These are phyloP conservation scores for Cyprinodon variegatus DNA, from an alignment of 2,113 vertebrate genomes.

Conservation along the genomic window DNA sequence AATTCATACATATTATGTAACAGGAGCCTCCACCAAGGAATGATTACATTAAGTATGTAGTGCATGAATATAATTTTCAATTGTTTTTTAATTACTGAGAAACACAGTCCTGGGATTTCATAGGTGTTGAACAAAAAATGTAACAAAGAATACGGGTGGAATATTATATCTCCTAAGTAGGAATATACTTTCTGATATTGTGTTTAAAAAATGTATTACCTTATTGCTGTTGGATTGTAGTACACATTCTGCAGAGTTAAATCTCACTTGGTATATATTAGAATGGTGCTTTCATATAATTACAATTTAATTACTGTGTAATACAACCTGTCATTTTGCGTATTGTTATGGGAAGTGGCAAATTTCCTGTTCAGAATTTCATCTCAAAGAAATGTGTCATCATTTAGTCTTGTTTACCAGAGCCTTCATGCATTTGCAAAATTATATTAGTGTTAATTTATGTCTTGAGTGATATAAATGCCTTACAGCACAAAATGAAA, in stretches of 20 bases:
- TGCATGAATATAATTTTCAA: neutral
- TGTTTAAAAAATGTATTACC: no score
- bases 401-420: neutral
- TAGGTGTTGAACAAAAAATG: neutral
- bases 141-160: neutral
- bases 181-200: no score
- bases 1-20: no score
- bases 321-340: neutral
- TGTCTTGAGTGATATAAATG: conserved; percentile 23
- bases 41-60: neutral
- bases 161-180: no score
- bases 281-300: neutral
- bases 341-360: neutral
- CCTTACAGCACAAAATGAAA: conserved; percentile 8
- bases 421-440: conserved; percentile 15
- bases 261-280: neutral
- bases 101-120: neutral
- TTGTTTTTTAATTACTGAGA: neutral
- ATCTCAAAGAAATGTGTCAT: conserved; percentile 34
- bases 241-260: neutral
- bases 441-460: conserved; percentile 40
- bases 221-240: neutral
- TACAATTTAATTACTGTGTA: conserved; percentile 1
- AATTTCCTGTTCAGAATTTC: conserved; percentile 24
- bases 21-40: no score